phyloP scores from a whole-genome alignment of 2,797 vertebrate genomes.

The Tachyglossus aculeatus region DNA sequence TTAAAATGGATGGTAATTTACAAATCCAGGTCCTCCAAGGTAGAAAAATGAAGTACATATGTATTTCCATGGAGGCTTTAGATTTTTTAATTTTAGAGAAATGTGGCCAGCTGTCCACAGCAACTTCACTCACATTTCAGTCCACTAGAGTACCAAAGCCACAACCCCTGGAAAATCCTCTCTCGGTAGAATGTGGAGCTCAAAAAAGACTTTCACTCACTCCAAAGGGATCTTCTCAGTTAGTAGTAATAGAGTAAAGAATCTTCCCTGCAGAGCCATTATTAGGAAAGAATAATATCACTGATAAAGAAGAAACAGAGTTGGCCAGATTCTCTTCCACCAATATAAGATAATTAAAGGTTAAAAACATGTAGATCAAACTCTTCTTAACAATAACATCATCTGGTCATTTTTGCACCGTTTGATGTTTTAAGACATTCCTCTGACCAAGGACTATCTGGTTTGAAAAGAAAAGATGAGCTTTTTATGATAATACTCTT shows the following conservation, averaged over 20 bases:
- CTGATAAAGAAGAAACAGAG: neutral
- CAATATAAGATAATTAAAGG: neutral
- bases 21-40: conserved; percentile 3
- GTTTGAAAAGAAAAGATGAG: neutral
- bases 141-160: too few species aligned
- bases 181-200: too few species aligned
- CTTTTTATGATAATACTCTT: neutral
- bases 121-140: too few species aligned
- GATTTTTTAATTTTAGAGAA: too few species aligned
- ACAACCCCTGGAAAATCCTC: too few species aligned
- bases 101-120: too few species aligned
- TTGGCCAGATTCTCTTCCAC: neutral
- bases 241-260: neutral
- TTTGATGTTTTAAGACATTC: neutral
- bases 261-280: neutral
- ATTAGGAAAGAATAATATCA: neutral
- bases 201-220: too few species aligned
- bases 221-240: neutral
- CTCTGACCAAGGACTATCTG: neutral
- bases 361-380: neutral
- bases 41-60: too few species aligned
- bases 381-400: neutral
- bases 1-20: conserved; percentile 32
- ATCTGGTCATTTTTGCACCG: neutral
- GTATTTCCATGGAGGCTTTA: too few species aligned